Evolutionary conservation across 2,888 invertebrate genomes (phyloP).

Genomic region (Anoplius nigerrimus): DNA sequence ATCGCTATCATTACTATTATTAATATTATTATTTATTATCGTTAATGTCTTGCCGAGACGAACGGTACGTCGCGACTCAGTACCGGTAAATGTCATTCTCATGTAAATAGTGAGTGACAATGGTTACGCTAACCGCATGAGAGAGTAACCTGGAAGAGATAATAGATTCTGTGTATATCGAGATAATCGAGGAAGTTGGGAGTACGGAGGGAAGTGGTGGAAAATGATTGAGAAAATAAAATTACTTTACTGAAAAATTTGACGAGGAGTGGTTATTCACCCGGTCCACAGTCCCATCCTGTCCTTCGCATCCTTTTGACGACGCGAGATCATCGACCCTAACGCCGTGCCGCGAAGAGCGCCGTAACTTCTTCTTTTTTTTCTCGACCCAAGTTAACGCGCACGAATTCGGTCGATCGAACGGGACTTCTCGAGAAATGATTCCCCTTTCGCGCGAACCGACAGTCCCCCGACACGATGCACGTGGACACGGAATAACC

Average conservation of each 20-base stretch:
- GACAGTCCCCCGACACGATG: constrained; percentile 45
- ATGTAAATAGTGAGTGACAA: constrained; percentile 48
- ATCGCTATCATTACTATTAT: constrained; percentile 36
- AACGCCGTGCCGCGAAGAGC: not conserved
- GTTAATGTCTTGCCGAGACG: constrained; percentile 32
- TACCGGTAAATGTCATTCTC: constrained; percentile 25
- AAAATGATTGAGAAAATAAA: constrained; percentile 63
- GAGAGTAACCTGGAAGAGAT: constrained; percentile 8
- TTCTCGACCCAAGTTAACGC: not conserved
- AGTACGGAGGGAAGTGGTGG: constrained; percentile 25
- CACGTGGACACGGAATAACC: constrained; percentile 68
- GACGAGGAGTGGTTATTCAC: constrained; percentile 72
- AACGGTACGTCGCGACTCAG: constrained; percentile 25
- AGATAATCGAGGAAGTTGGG: constrained; percentile 33
- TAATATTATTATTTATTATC: constrained; percentile 44
- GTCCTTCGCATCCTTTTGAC: constrained; percentile 36
- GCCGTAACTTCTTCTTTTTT: not conserved
- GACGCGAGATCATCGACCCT: constrained; percentile 13
- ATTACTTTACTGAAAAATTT: constrained; percentile 72
- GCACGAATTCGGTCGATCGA: constrained; percentile 21
- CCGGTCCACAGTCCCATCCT: constrained; percentile 68
- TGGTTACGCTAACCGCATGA: constrained; percentile 21
- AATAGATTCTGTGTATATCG: constrained; percentile 50
- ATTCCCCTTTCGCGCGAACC: constrained; percentile 32
- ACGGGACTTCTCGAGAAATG: constrained; percentile 24